Percentiles rank a stretch among this genome's conserved stretches.
phyloP scores from a whole-genome alignment of 2,113 vertebrate species.

The Hippocampus guttulatus region DNA sequence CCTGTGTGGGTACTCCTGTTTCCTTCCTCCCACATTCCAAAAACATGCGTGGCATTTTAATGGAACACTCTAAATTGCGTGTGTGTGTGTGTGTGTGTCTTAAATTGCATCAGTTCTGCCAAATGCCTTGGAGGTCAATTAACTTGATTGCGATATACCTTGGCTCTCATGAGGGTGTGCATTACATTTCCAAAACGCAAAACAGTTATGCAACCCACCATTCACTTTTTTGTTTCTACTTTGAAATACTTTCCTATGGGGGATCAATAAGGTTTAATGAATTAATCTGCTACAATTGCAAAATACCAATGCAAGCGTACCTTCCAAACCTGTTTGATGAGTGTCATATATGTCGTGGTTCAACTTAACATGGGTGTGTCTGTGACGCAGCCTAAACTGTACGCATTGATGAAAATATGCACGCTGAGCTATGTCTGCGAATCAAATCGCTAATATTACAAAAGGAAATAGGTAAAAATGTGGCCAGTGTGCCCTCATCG shows the following conservation, averaged over 20 bases:
- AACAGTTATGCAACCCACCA: neutral
- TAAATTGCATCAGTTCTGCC: too few species aligned
- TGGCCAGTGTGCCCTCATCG: neutral
- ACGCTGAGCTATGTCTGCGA: neutral
- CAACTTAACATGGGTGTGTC: neutral
- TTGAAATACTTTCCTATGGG: neutral
- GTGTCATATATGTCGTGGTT: neutral
- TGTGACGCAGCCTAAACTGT: neutral
- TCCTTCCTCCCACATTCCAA: too few species aligned
- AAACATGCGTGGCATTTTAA: too few species aligned
- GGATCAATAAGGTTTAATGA: neutral
- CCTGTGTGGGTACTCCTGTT: too few species aligned
- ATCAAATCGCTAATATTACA: neutral
- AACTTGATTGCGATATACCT: too few species aligned
- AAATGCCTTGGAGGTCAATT: too few species aligned
- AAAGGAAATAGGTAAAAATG: neutral
- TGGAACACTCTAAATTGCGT: too few species aligned
- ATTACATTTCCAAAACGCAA: neutral
- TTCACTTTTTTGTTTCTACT: neutral
- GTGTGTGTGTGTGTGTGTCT: too few species aligned
- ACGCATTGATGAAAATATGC: neutral
- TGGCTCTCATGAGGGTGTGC: too few species aligned
- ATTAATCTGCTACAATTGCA: too few species aligned
- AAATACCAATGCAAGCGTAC: neutral
- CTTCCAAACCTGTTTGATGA: neutral